Evolutionary conservation across 2,888 invertebrate species (phyloP).

Genomic region (Lycophotia porphyrea): DNA sequence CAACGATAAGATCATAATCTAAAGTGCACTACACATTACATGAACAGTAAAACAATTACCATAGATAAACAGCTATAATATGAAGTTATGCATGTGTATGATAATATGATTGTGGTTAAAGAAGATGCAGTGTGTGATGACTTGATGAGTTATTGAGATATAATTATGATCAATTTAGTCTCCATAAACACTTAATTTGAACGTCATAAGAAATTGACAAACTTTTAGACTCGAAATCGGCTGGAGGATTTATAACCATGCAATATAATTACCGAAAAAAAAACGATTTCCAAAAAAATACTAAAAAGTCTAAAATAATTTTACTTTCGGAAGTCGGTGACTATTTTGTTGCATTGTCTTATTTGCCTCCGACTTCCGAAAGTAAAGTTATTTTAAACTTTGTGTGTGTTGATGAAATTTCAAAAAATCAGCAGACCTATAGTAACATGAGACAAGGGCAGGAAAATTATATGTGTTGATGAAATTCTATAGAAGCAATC

Average conservation of each 20-base stretch:
- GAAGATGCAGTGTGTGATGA: not conserved
- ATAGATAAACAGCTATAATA: slow-evolving; percentile 4
- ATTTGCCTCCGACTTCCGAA: too few species aligned
- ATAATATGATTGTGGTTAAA: not conserved
- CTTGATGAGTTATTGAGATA: not conserved
- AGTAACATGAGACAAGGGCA: too few species aligned
- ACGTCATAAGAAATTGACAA: not conserved
- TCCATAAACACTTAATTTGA: not conserved
- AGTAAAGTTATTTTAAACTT: too few species aligned
- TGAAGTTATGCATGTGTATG: slow-evolving; percentile 11
- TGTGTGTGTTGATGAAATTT: too few species aligned
- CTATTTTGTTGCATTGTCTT: too few species aligned
- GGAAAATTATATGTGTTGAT: too few species aligned
- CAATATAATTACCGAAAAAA: not conserved
- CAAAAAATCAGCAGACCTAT: too few species aligned
- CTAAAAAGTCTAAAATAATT: too few species aligned
- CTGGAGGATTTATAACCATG: not conserved
- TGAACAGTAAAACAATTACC: slow-evolving; percentile 39
- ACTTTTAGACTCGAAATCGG: not conserved
- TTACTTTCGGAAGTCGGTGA: too few species aligned
- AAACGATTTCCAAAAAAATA: too few species aligned
- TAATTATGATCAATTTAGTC: not conserved
- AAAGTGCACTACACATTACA: slow-evolving; percentile 8
- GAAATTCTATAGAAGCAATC: too few species aligned
- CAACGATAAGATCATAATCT: slow-evolving; percentile 45